A percentile compares a stretch with the other conserved stretches of the same genome.
These are phyloP conservation scores for Caenorhabditis remanei DNA, from an alignment of 1,140 invertebrate species.

Conservation along the genomic window DNA sequence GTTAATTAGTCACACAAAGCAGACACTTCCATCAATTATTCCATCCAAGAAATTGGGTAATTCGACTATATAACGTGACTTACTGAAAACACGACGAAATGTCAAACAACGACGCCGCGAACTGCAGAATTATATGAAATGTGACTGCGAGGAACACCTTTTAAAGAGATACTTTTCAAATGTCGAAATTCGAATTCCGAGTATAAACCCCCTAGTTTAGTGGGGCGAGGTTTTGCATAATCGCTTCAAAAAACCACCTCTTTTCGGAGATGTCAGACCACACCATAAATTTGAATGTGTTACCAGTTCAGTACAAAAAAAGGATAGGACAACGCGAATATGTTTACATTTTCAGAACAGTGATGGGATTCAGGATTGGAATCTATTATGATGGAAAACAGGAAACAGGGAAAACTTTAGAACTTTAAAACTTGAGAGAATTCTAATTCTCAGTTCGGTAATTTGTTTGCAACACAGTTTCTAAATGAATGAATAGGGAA, in stretches of 20 bases:
- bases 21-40: too few relatives aligned
- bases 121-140: not conserved
- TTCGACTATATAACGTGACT: too few relatives aligned
- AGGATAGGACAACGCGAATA: not conserved
- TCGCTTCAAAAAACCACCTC: slow-evolving; percentile 38
- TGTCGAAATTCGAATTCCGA: slow-evolving; percentile 28
- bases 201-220: slow-evolving; percentile 20
- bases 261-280: not conserved
- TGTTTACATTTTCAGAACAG: not conserved
- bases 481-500: not conserved
- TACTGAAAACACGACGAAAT: too few relatives aligned
- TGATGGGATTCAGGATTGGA: too few relatives aligned
- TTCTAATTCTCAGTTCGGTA: too few relatives aligned
- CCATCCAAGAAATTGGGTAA: too few relatives aligned
- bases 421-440: too few relatives aligned
- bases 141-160: not conserved
- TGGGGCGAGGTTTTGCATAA: slow-evolving; percentile 51
- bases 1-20: too few relatives aligned
- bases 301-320: slow-evolving; percentile 19
- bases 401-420: too few relatives aligned
- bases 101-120: too few relatives aligned
- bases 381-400: too few relatives aligned
- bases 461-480: not conserved
- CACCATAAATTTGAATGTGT: not conserved
- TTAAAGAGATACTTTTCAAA: slow-evolving; percentile 5